A percentile compares a stretch with the other conserved stretches of the same genome.
These are phyloP conservation scores for Aphelocoma coerulescens DNA, from an alignment of 2,113 vertebrate genomes.

Conservation along the genomic window DNA sequence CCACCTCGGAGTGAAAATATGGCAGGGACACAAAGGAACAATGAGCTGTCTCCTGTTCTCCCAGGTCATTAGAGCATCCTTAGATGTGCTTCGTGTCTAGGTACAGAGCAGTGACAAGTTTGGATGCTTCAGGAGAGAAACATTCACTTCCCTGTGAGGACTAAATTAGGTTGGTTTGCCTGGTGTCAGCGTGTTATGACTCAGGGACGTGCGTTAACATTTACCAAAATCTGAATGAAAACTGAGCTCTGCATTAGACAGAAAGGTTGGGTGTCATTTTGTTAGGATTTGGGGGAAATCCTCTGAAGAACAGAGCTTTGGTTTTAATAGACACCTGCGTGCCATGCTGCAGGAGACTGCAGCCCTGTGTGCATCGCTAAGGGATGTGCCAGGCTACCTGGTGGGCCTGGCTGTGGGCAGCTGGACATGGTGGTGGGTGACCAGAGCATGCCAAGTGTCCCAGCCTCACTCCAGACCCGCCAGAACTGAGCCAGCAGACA, in stretches of 20 bases:
- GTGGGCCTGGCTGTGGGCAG: not conserved
- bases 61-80: not conserved
- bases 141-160: not conserved
- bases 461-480: not conserved
- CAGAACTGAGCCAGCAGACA: not conserved
- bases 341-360: not conserved
- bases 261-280: not conserved
- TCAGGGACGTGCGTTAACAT: not conserved
- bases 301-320: not conserved
- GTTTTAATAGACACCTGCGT: not conserved
- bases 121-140: constrained; percentile 23
- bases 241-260: not conserved
- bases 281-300: not conserved
- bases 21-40: not conserved
- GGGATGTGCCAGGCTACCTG: not conserved
- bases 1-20: rapidly evolving
- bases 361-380: not conserved
- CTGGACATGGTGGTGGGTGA: not conserved
- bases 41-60: not conserved
- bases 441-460: not conserved
- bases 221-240: not conserved
- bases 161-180: not conserved
- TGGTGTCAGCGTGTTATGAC: not conserved
- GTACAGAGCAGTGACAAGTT: not conserved
- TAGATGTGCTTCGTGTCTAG: not conserved